These are phyloP conservation scores for Procambarus virginalis DNA, from an alignment of 1,140 invertebrate species.

Conservation along the genomic window DNA sequence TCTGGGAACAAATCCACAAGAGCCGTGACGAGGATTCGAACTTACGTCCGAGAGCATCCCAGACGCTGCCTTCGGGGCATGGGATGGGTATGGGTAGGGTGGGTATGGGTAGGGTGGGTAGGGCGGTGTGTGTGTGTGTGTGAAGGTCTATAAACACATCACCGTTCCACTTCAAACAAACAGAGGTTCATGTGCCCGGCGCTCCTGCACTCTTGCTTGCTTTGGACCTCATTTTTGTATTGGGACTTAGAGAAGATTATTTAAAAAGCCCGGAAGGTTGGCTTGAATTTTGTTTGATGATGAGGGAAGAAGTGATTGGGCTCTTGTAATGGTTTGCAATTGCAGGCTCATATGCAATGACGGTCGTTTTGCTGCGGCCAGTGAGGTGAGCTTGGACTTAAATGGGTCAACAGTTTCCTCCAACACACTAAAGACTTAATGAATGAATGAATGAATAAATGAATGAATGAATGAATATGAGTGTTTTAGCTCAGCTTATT, in stretches of 20 bases:
- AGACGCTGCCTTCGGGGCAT: no score
- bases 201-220: conserved; percentile 2
- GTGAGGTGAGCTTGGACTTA: no score
- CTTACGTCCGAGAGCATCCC: no score
- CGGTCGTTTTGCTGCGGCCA: no score
- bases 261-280: not conserved
- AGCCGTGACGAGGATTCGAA: no score
- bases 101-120: not conserved
- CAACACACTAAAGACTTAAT: no score
- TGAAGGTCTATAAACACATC: conserved; percentile 35
- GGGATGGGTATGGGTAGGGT: not conserved
- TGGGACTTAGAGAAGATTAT: not conserved
- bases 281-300: not conserved
- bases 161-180: conserved; percentile 38
- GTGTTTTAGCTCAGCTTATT: no score
- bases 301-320: not conserved
- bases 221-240: conserved; percentile 7
- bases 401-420: no score
- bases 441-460: no score
- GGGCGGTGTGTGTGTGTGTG: conserved; percentile 3
- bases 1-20: no score
- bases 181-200: conserved; percentile 26
- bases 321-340: not conserved
- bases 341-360: not conserved
- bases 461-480: no score